phyloP scores from a whole-genome alignment of 2,888 invertebrate genomes.

The Sminthurinus aureus region DNA sequence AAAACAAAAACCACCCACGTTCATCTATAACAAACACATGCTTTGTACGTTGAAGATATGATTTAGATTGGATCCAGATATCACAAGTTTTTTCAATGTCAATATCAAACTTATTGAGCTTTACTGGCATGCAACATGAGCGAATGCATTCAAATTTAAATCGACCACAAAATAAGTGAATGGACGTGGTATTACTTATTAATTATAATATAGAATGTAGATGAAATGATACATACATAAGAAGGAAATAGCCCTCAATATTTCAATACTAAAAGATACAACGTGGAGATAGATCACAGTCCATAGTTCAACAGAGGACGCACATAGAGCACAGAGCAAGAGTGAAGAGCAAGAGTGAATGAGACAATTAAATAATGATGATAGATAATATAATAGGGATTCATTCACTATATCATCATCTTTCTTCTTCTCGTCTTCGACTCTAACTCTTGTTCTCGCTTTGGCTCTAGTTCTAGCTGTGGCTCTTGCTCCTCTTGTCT shows the following conservation, averaged over 20 bases:
- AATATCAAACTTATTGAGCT: no score
- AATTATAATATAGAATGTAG: no score
- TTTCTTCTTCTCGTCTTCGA: neutral
- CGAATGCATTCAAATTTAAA: neutral
- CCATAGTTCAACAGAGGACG: neutral
- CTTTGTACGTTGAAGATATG: neutral
- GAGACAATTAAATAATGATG: slow-evolving; percentile 26
- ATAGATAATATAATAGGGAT: neutral
- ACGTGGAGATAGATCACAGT: neutral
- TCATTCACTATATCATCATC: neutral
- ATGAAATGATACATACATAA: neutral
- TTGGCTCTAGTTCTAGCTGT: no score
- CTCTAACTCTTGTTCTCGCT: no score
- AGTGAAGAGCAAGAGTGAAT: slow-evolving; percentile 6
- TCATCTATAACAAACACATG: neutral
- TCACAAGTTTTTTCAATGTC: no score
- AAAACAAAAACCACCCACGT: neutral
- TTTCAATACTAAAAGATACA: neutral
- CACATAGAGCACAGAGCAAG: neutral
- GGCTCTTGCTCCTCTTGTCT: neutral
- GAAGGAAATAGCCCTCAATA: neutral
- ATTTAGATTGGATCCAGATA: neutral
- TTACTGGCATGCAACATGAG: no score
- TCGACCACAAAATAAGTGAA: neutral
- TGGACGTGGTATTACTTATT: no score